phyloP scores from a whole-genome alignment of 2,888 invertebrate genomes.

The Tridacna gigas region DNA sequence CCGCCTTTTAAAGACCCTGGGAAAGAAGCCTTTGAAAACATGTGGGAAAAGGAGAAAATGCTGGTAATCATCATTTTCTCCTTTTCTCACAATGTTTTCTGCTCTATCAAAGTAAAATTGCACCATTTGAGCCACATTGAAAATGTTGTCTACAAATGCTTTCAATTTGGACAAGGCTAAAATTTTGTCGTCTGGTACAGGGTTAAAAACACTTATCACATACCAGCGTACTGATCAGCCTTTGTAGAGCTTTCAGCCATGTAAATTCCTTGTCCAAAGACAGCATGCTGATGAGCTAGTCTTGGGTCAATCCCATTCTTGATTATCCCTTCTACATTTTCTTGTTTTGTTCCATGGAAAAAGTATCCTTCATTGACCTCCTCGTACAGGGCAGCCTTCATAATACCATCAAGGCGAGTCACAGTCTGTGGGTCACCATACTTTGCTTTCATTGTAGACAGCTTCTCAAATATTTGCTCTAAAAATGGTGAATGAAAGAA shows the following conservation, averaged over 20 bases:
- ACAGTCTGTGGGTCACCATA: slow-evolving; percentile 37
- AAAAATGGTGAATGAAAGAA: background rate
- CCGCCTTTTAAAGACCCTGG: no score
- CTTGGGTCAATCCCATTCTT: slow-evolving; percentile 67
- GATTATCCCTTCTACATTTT: slow-evolving; percentile 49
- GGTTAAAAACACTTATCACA: background rate
- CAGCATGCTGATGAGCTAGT: slow-evolving; percentile 53
- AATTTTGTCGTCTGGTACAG: no score
- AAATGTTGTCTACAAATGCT: no score
- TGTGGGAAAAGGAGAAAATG: no score
- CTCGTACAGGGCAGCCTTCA: slow-evolving; percentile 43
- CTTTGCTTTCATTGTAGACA: slow-evolving; percentile 23
- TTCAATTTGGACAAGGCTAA: no score
- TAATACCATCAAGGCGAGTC: slow-evolving; percentile 15
- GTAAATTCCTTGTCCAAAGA: slow-evolving; percentile 71
- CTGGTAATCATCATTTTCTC: no score
- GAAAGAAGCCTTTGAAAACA: no score
- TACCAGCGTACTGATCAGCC: slow-evolving; percentile 76
- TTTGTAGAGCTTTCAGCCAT: slow-evolving; percentile 74
- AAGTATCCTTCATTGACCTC: slow-evolving; percentile 73
- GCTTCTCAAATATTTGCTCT: slow-evolving; percentile 40
- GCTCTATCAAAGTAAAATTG: no score
- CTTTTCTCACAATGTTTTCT: no score
- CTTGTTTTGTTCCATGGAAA: slow-evolving; percentile 70
- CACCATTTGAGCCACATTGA: no score